A percentile compares a stretch with the other conserved stretches of the same genome.
Evolutionary conservation across 2,888 invertebrate species (phyloP).

Genomic region (Callimorpha dominula): DNA sequence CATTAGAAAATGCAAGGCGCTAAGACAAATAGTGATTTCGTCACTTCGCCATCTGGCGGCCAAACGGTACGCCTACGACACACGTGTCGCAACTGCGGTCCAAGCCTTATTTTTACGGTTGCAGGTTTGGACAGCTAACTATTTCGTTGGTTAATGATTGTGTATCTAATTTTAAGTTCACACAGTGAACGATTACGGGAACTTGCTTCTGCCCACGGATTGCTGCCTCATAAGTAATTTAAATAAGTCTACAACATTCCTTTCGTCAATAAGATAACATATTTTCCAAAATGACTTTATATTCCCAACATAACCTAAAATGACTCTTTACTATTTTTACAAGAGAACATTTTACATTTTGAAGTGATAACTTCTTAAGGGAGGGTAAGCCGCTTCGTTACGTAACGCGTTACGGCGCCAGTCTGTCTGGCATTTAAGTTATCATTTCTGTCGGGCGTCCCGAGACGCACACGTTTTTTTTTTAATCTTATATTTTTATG

Average conservation of each 20-base stretch:
- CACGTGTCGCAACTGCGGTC: conserved; percentile 43
- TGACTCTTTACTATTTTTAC: too few species aligned
- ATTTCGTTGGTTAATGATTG: conserved; percentile 48
- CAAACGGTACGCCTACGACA: conserved; percentile 56
- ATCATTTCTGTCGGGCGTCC: too few species aligned
- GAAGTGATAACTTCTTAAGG: too few species aligned
- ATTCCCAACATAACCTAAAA: not conserved
- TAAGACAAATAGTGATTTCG: conserved; percentile 58
- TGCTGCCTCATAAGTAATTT: not conserved
- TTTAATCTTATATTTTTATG: too few species aligned
- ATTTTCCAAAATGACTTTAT: not conserved
- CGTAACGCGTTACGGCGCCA: too few species aligned
- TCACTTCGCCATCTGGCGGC: conserved; percentile 66
- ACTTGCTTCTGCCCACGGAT: conserved; percentile 25
- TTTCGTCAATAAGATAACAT: not conserved
- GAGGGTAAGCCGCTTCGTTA: too few species aligned
- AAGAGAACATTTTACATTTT: not conserved
- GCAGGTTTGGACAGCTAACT: conserved; percentile 47
- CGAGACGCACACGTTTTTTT: too few species aligned
- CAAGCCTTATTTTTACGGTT: conserved; percentile 55
- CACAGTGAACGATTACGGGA: conserved; percentile 27
- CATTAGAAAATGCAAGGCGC: conserved; percentile 53
- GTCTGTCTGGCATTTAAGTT: too few species aligned
- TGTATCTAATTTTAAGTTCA: conserved; percentile 44
- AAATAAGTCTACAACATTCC: not conserved